Evolutionary conservation across 1,140 invertebrate species (phyloP), one percentile per base, ranked within the genome.

Genomic region (Drosophila saltans): DNA sequence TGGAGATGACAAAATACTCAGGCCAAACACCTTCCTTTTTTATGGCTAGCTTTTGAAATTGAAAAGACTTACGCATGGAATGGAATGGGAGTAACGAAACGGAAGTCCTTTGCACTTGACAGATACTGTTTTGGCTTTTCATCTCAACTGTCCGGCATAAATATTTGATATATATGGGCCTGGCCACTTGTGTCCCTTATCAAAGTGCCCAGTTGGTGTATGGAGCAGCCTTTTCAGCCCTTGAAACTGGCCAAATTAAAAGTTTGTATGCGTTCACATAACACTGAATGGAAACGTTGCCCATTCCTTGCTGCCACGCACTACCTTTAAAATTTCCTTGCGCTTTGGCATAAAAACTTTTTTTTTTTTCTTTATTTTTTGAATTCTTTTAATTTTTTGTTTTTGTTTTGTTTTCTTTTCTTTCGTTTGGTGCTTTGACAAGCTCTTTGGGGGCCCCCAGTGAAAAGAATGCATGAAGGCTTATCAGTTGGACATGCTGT

Each of bases 401-500:
- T 30, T 2, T 36, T 36, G 33, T 36, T 36, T 86, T 86, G 74
- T 78, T 78, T 75, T 72, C 61, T 72, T 48, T 63, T 21, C 26
- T 24, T 45, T 16, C 26, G n/a, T 33, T 28, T 16, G 11, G 8
- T 65, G 61, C 62, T 21, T 57, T 74, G 72, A 72, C 72, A 69
- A 65, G 52, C 45, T 40, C 43, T 11, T 16, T 28, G 30, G 26
- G 60, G 60, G 24, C 63, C 56, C 48, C 39, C 40, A 68, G 61
- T 59, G 76, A 74, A 86, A 88, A 86, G 82, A 86, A 77, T 88
- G 82, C 83, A 88, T 78, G 82, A 88, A 88, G 83, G 80, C 83
- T 88, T 88, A 88, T 88, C 83, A 88, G 83, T 88, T 83, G 83
- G 83, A 80, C 83, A 83, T 73, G 84, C 80, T 89, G 80, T 88